Evolutionary conservation across 2,113 vertebrate genomes (phyloP).

Genomic region (Psittacula cyanocephala): DNA sequence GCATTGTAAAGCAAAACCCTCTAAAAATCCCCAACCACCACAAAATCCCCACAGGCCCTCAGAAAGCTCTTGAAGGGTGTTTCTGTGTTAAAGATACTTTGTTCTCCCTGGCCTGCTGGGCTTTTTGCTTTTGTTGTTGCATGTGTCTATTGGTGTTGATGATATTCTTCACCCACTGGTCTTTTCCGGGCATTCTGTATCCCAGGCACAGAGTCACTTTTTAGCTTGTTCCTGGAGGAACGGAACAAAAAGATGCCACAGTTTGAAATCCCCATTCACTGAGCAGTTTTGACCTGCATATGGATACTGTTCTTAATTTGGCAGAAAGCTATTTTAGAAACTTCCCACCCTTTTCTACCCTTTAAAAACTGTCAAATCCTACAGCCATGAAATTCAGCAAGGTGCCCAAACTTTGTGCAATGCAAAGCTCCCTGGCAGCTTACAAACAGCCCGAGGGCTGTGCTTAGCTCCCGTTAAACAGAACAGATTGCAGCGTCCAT

Average conservation of each 20-base stretch:
- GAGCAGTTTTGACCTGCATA: neutral
- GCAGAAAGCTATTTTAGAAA: slow-evolving; percentile 15
- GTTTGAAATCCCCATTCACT: neutral
- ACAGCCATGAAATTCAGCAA: neutral
- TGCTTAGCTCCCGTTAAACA: slow-evolving; percentile 36
- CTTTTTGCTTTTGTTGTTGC: neutral
- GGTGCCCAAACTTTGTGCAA: slow-evolving; percentile 47
- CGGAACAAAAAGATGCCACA: slow-evolving; percentile 3
- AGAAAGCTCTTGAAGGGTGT: slow-evolving; percentile 13
- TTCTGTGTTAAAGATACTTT: neutral
- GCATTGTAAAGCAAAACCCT: slow-evolving; percentile 8
- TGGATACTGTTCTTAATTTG: neutral
- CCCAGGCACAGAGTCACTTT: neutral
- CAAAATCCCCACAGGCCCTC: slow-evolving; percentile 4
- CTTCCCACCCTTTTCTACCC: slow-evolving; percentile 9
- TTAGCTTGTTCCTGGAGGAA: neutral
- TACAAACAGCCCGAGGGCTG: slow-evolving; percentile 57
- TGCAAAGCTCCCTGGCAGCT: slow-evolving; percentile 47
- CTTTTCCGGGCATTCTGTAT: neutral
- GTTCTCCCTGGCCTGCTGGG: neutral
- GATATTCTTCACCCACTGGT: neutral
- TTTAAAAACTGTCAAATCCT: slow-evolving; percentile 22
- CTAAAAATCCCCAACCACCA: neutral
- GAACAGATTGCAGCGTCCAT: slow-evolving; percentile 55
- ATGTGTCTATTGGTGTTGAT: too few relatives aligned